These are phyloP conservation scores for Apocrypta bakeri DNA, from an alignment of 1,140 invertebrate species.

Conservation along the genomic window DNA sequence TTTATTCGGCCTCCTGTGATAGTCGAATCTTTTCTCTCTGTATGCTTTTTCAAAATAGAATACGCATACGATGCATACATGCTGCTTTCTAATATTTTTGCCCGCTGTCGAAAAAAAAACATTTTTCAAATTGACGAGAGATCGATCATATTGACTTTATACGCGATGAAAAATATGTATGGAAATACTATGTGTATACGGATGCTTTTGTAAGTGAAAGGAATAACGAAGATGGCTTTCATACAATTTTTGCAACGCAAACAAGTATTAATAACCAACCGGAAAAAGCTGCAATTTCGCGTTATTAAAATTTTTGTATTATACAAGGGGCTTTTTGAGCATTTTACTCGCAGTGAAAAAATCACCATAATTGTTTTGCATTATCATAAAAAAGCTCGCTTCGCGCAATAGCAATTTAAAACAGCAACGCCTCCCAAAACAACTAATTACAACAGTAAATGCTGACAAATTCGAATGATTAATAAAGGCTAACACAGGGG, in stretches of 20 bases:
- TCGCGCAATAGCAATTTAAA: neutral
- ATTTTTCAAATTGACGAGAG: neutral
- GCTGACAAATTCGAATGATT: neutral
- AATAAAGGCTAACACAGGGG: neutral
- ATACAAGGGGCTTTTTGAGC: neutral
- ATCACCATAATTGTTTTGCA: neutral
- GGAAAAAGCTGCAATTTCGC: too few species aligned
- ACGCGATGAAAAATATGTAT: neutral
- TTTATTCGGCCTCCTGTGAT: neutral
- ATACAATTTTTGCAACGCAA: neutral
- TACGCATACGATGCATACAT: neutral
- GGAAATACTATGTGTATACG: neutral
- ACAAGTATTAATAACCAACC: neutral
- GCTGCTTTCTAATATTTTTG: neutral
- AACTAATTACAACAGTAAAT: neutral
- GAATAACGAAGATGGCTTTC: neutral
- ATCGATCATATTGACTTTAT: neutral
- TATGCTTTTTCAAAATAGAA: neutral
- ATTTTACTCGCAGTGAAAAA: neutral
- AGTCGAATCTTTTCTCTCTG: neutral
- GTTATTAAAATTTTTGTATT: neutral
- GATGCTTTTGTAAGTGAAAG: too few species aligned
- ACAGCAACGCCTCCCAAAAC: neutral
- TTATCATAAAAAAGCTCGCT: neutral
- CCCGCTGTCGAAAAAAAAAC: neutral